Evolutionary conservation across 2,797 vertebrate genomes (phyloP), one percentile per base, ranked within the genome.

Genomic region (Mastacembelus armatus): DNA sequence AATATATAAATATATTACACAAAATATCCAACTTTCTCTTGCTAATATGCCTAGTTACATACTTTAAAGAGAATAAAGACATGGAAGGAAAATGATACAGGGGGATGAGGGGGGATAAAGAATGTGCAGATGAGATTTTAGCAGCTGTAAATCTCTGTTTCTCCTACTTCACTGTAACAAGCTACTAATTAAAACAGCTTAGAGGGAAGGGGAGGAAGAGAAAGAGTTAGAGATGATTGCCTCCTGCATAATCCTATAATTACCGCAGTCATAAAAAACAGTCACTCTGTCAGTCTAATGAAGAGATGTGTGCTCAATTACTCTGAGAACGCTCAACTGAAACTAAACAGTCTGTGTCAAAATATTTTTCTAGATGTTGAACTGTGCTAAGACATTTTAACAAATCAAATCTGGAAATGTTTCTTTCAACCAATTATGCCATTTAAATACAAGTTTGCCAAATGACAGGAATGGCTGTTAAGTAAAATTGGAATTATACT

Each of bases 101-200:
- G 55, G 68, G 55, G 49, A 61, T 18, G 16, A 40, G 42, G 61
- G 52, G 47, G 63, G 66, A 71, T 66, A 66, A 75, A 70, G 65
- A 82, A 79, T 54, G 55, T 79, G 75, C 66, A 77, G 79, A 85
- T 87, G 89, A 91, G 84, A 92, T 91, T 91, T 89, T 85, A 89
- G 83, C 74, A 74, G 87, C 80, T 87, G 85, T 85, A 88, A 92
- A 90, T 91, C 87, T 92, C 84, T 81, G 88, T 90, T 92, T 93
- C 88, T 85, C 76, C 87, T 71, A 84, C 85, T 92, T 89, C 68
- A 88, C 84, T 90, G 81, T 91, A 93, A 92, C 91, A 92, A 91
- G 88, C 85, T 84, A 87, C 90, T 93, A 93, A 93, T 94, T 94
- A 93, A 92, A 92, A 92, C 77, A 88, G 87, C 90, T 92, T 92